These are phyloP conservation scores for Hippasteria phrygiana DNA, from an alignment of 53 echinoderm and acorn worm species.

Conservation along the genomic window DNA sequence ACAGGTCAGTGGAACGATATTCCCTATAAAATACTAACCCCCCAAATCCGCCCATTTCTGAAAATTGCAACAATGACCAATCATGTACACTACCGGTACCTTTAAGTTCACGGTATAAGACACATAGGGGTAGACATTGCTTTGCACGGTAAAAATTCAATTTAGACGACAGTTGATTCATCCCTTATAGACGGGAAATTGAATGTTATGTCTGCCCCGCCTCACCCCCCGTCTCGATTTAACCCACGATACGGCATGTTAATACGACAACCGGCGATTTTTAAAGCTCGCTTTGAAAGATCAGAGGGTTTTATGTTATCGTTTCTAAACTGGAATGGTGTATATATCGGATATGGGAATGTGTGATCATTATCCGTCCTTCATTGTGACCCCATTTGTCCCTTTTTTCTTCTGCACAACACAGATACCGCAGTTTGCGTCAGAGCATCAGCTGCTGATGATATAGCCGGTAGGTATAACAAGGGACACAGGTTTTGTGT, in stretches of 20 bases:
- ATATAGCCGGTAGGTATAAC: conserved; percentile 40
- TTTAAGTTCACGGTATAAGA: too few species aligned
- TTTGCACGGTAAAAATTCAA: not conserved
- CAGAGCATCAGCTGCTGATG: conserved; percentile 36
- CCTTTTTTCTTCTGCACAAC: not conserved
- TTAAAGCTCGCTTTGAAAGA: not conserved
- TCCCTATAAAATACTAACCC: too few species aligned
- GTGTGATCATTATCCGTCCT: not conserved
- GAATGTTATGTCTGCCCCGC: not conserved
- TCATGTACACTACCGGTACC: too few species aligned
- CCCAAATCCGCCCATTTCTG: too few species aligned
- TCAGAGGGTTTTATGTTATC: not conserved
- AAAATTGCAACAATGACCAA: too few species aligned
- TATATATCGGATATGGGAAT: not conserved
- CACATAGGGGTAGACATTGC: too few species aligned
- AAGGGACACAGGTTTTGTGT: too few species aligned
- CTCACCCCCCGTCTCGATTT: conserved; percentile 6
- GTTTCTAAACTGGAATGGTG: not conserved
- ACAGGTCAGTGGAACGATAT: too few species aligned
- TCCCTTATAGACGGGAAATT: not conserved
- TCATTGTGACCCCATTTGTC: not conserved
- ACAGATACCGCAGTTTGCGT: conserved; percentile 32
- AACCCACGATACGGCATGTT: not conserved
- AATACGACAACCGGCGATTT: not conserved
- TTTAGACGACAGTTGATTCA: not conserved